Base-by-base conservation (phyloP, 2,888 invertebrate genomes). In the Muschampia plurimacula region DNA sequence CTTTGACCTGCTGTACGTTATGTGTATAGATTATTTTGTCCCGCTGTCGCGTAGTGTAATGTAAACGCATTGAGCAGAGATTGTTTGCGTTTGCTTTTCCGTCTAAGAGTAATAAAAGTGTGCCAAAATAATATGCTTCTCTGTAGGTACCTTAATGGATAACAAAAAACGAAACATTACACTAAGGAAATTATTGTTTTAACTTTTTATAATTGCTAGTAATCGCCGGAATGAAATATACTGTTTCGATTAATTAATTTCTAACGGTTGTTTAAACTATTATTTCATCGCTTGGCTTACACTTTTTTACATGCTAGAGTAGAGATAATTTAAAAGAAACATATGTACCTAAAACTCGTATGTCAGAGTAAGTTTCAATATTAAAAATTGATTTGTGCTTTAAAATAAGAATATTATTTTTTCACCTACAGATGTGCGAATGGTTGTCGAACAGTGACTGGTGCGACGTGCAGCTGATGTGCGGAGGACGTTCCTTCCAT, bases 381-480 rank as follows among this genome's bases (percentile, higher is more conserved):
- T 39, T 39, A 39, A 5, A 39, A 39, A 39, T 2, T 5, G 6
- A 39, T 6, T 39, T 39, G 39, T 39, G 39, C 6, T 39, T 12
- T n/a, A 32, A 49, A 49, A 49, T 49, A 12, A 1, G 49, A 49
- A 49, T 49, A 49, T 49, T 59, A 41, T 22, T n/a, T 59, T 65
- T 28, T 60, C 64, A 39, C 67, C 74, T 15, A 36, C 83, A 91
- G 91, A 91, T 92, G 91, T 91, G 91, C 76, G 90, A 91, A 79
- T 92, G 92, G 91, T 82, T 92, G 70, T 85, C 87, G 39, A 80
- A 82, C 67, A 89, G 76, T 96, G 41, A 41, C 9, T 41, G 92
- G 95, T 95, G 85, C 93, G 96, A 96, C 82, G 96, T 96, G 70
- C 95, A 95, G 69, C 88, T 96, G 55, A 93, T 96, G 83, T 96